A percentile compares a stretch with the other conserved stretches of the same genome.
Evolutionary conservation across 2,888 invertebrate genomes (phyloP).

Genomic region (Cosmia trapezina): DNA sequence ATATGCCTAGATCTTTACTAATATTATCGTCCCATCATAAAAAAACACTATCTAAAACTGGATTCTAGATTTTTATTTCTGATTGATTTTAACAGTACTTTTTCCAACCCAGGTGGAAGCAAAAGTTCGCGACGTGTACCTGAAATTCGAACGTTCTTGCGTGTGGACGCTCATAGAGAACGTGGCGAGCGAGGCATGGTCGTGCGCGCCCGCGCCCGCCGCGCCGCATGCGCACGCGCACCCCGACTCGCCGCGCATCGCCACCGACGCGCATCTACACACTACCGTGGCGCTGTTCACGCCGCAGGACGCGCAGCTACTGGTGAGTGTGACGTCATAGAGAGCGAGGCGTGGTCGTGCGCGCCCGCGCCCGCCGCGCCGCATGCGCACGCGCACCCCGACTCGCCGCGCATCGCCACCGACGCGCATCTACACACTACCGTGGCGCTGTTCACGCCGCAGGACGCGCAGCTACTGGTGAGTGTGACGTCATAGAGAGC

Average conservation of each 20-base stretch:
- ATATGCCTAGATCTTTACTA: too few relatives aligned
- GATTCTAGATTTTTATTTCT: too few relatives aligned
- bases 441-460: conserved; percentile 76
- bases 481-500: conserved; percentile 36
- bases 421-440: conserved; percentile 71
- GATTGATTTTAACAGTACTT: background rate
- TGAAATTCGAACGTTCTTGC: conserved; percentile 94
- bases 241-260: conserved; percentile 72
- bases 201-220: conserved; percentile 73
- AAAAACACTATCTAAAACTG: too few relatives aligned
- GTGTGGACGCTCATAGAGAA: conserved; percentile 94
- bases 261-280: conserved; percentile 73
- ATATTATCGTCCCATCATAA: too few relatives aligned
- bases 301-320: conserved; percentile 75
- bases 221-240: conserved; percentile 67
- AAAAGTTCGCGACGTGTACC: conserved; percentile 93
- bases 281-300: conserved; percentile 77
- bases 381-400: conserved; percentile 63
- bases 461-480: conserved; percentile 80
- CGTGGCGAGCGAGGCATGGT: conserved; percentile 86
- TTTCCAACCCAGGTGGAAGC: conserved; percentile 77
- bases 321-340: conserved; percentile 71
- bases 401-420: conserved; percentile 76
- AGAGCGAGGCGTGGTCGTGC: background rate
- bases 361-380: conserved; percentile 50